Evolutionary conservation across 2,113 vertebrate genomes (phyloP).

Genomic region (Leptobrachium leishanense): DNA sequence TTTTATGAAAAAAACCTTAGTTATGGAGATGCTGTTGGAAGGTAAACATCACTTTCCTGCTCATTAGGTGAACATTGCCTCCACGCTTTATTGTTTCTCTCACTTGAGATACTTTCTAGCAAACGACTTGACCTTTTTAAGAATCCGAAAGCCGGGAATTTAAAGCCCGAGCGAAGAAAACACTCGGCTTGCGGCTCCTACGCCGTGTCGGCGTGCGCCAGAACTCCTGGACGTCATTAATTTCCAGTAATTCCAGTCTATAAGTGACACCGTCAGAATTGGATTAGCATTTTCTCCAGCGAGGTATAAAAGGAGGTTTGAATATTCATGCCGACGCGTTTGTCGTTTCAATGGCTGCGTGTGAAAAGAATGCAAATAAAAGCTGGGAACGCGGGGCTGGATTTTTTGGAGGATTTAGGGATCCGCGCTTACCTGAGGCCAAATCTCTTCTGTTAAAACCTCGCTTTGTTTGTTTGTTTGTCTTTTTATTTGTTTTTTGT

Average conservation of each 20-base stretch:
- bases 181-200: background rate
- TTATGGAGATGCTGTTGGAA: constrained; percentile 19
- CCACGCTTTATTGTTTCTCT: constrained; percentile 17
- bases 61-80: constrained; percentile 28
- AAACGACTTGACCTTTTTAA: constrained; percentile 28
- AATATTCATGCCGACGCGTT: background rate
- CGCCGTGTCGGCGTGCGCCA: constrained; percentile 2
- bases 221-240: constrained; percentile 52
- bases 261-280: constrained; percentile 50
- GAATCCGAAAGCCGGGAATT: background rate
- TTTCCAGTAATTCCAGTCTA: constrained; percentile 52
- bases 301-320: constrained; percentile 8
- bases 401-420: constrained; percentile 5
- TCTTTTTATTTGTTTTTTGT: background rate
- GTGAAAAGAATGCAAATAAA: constrained; percentile 38
- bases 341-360: constrained; percentile 42
- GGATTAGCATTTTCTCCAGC: constrained; percentile 50
- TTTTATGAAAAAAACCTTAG: too few relatives aligned
- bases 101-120: background rate
- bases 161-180: constrained; percentile 1
- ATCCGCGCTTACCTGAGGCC: background rate
- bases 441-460: background rate
- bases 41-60: constrained; percentile 37
- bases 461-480: too few relatives aligned
- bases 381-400: background rate